Conservation (phyloP, 2,888 invertebrate genomes). For the Himalopsyche anomala region DNA sequence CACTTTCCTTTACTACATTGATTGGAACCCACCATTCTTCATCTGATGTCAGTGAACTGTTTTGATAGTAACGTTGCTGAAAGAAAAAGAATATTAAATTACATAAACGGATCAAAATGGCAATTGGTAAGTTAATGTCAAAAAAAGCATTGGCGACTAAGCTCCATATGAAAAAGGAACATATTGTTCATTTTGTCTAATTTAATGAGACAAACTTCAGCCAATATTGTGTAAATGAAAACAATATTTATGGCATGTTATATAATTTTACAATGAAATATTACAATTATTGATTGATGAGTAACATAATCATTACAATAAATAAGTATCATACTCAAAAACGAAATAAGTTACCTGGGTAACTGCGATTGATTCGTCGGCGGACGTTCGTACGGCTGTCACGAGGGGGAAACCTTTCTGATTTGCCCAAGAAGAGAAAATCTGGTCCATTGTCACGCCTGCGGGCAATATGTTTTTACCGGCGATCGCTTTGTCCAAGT, state of each 20-base stretch:
- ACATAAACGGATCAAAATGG: neutral
- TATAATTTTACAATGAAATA: no score
- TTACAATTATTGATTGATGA: no score
- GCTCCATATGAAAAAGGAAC: no score
- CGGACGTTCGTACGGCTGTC: constrained; percentile 70
- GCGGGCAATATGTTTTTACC: constrained; percentile 69
- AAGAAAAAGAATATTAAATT: constrained; percentile 42
- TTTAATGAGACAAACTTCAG: no score
- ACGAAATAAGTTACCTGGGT: constrained; percentile 70
- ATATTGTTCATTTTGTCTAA: no score
- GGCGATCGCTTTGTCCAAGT: constrained; percentile 67
- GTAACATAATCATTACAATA: neutral
- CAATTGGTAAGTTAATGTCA: no score
- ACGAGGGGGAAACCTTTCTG: constrained; percentile 87
- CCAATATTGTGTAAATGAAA: no score
- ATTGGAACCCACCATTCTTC: constrained; percentile 77
- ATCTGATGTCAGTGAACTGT: constrained; percentile 68
- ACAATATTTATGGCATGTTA: no score
- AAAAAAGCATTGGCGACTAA: no score
- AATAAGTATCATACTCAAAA: neutral
- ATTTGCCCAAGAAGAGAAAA: constrained; percentile 85
- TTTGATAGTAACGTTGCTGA: constrained; percentile 72
- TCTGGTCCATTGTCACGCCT: constrained; percentile 73
- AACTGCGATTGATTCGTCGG: constrained; percentile 68
- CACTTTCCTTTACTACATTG: constrained; percentile 74